Evolutionary conservation across 2,113 vertebrate genomes (phyloP).

Genomic region (Plecotus auritus): DNA sequence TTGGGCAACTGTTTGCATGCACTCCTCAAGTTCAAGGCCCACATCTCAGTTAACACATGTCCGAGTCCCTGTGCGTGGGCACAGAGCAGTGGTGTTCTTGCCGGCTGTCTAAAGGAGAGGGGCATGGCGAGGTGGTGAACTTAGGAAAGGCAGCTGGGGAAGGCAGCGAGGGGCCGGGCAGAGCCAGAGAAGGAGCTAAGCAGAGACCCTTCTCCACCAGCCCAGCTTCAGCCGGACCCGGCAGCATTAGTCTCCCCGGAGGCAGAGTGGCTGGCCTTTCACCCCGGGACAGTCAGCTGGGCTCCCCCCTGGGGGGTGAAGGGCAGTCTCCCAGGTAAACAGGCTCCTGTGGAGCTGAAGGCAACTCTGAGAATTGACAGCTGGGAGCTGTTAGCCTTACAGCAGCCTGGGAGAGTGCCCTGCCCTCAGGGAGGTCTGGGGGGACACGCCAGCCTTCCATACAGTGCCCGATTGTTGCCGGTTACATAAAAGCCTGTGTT

Average conservation of each 20-base stretch:
- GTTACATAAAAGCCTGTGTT: too few relatives aligned
- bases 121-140: not conserved
- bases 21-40: not conserved
- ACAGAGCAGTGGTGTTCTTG: accelerated
- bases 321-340: not conserved
- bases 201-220: accelerated
- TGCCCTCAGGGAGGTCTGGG: not conserved
- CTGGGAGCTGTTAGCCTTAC: not conserved
- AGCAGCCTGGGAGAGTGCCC: not conserved
- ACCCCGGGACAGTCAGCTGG: not conserved
- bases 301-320: accelerated
- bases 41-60: too few relatives aligned
- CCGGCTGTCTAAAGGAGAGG: not conserved
- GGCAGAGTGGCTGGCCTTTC: not conserved
- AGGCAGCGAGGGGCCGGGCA: accelerated
- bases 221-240: not conserved
- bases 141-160: accelerated
- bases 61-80: not conserved
- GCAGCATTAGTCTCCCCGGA: accelerated
- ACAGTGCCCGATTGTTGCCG: accelerated
- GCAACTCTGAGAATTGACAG: not conserved
- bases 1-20: not conserved
- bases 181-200: too few relatives aligned
- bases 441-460: accelerated
- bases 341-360: too few relatives aligned